Percentiles rank a stretch among this genome's conserved stretches.
phyloP scores from a whole-genome alignment of 2,888 invertebrate species.

The Volucella bombylans region DNA sequence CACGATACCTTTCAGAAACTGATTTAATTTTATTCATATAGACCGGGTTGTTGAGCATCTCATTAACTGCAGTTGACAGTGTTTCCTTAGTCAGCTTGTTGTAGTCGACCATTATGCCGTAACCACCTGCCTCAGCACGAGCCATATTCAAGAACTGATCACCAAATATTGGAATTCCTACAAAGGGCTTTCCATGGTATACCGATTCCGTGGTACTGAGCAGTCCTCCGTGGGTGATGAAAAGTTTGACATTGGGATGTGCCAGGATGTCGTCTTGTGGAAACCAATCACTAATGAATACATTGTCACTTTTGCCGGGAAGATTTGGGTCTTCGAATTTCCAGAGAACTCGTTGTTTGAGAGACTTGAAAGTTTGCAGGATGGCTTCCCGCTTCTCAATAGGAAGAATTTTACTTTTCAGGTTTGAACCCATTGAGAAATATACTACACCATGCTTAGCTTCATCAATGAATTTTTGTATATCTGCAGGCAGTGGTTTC shows the following conservation, averaged over 20 bases:
- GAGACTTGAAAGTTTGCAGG: conserved; percentile 75
- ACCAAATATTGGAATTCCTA: conserved; percentile 83
- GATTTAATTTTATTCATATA: no score
- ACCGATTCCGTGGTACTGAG: conserved; percentile 83
- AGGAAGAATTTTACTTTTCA: conserved; percentile 77
- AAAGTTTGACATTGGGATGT: conserved; percentile 76
- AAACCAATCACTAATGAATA: no score
- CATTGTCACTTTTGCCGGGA: no score
- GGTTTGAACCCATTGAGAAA: conserved; percentile 83
- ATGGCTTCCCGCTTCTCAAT: conserved; percentile 76
- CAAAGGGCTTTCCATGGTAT: conserved; percentile 82
- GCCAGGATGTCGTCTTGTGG: no score
- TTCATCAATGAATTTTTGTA: conserved; percentile 81
- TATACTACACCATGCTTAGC: conserved; percentile 82
- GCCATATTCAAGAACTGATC: conserved; percentile 84
- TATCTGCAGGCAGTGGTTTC: conserved; percentile 79
- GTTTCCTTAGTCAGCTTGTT: conserved; percentile 78
- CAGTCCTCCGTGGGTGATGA: conserved; percentile 83
- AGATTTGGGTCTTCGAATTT: conserved; percentile 80
- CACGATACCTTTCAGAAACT: conserved; percentile 65
- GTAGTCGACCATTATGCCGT: conserved; percentile 80
- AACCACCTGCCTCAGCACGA: conserved; percentile 72
- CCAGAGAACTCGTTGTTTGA: conserved; percentile 82
- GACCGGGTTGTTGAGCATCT: no score
- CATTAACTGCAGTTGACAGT: no score